Evolutionary conservation across 2,113 vertebrate genomes (phyloP), one percentile per base, ranked within the genome.

Genomic region (Acanthochromis polyacanthus): DNA sequence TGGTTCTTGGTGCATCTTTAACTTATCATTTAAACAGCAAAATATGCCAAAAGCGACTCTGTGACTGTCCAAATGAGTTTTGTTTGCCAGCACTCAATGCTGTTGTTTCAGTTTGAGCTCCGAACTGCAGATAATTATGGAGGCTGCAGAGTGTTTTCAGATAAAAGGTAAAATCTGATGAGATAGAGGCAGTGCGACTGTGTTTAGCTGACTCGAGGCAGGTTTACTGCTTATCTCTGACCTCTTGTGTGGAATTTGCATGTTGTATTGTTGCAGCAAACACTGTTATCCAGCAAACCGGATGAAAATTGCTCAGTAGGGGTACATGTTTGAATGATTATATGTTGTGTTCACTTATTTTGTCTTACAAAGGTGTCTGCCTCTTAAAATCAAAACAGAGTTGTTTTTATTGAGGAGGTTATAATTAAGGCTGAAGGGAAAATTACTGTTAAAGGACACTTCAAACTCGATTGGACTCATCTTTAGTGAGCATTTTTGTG

Each of bases 151-250:
- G 50, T 75, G 62, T 71, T 72, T 81, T 48, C 56, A 84, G 81
- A 88, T 88, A 82, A 84, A 84, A 57, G 45, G 58, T 75, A 79
- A 58, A 61, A 65, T 80, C 83, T 81, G 86, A 86, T 83, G 76
- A 57, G 67, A 68, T 72, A 69, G 69, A 66, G 64, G 63, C 79
- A 71, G 45, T 53, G 85, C 75, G 81, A 74, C 73, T 40, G 56
- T 75, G 59, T 71, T 53, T 19, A 75, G 62, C 53, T 17, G 46
- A 78, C n/a, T 65, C 15, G 1, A 70, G 73, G 60, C 12, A 79
- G 63, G 58, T 83, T 63, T 74, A 58, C 36, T 45, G 74, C 70
- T 83, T 82, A 84, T 80, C 59, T 74, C 50, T 67, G 57, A 80
- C 66, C 69, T 84, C 73, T 60, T 75, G 57, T 78, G 53, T 68